Base-by-base conservation (phyloP, 2,113 vertebrate genomes). In the Narcine bancroftii region DNA sequence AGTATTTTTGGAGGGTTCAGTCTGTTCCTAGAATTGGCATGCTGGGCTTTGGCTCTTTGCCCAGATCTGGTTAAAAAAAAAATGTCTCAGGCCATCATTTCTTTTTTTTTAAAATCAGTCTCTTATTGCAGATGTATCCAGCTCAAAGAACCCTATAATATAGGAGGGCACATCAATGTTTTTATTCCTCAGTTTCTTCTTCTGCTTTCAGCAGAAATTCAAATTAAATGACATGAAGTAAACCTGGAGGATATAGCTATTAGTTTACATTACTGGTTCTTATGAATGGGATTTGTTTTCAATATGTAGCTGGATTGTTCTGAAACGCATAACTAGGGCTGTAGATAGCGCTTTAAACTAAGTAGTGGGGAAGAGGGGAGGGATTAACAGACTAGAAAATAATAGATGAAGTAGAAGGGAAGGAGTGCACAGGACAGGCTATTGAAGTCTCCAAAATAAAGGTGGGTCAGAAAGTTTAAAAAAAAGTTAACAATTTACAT, bases 1-100 rank as follows among this genome's bases (percentile, higher is more conserved):
- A 60, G 53, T 60, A 87, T 56, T 60, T 21, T 17, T 87, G 33
- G 81, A 87, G 36, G n/a, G 53, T 42, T 87, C 56, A 33, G 53
- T 21, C 81, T 87, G 81, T n/a, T n/a, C 81, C 60, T 87, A 60
- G 81, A 60, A n/a, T 60, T 36, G 36, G 53, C 81, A 87, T n/a
- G 81, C 81, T 87, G 81, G 17, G 53, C n/a, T 60, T 60, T 47
- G 81, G 81, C 53, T 36, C 81, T 15, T 60, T 19, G 53, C 81
- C 81, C 53, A 60, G 81, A 63, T 33, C 33, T 87, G n/a, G 33
- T 21, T 21, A 19, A 60, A 45, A 71, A 75, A 56, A 85, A n/a
- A n/a, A n/a, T n/a, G 56, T n/a, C 50, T 87, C 81, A 87, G 53
- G 53, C 29, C 53, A 6, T 87, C 81, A 63, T 87, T 60, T 24